Conservation (phyloP, 2,888 invertebrate genomes). For the Brachyopa scutellaris region DNA sequence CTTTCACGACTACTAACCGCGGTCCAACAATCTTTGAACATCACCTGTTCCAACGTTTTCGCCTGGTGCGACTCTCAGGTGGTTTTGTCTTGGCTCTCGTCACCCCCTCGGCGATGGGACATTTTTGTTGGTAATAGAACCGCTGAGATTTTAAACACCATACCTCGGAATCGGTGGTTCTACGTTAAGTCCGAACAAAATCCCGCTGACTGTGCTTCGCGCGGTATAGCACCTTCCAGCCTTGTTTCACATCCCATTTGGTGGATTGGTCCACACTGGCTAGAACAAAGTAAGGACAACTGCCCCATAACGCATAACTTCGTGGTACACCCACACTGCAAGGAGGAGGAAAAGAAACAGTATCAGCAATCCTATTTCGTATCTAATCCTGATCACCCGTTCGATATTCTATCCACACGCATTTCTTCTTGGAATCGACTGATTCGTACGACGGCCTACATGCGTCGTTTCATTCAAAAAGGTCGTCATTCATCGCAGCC, state of each 20-base stretch:
- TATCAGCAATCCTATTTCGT: background rate
- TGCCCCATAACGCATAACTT: background rate
- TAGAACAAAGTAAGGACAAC: background rate
- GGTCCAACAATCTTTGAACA: conserved; percentile 32
- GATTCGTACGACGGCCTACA: background rate
- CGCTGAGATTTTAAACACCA: conserved; percentile 49
- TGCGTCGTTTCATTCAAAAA: background rate
- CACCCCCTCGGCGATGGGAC: conserved; percentile 48
- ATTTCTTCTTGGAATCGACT: background rate
- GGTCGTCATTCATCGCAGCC: background rate
- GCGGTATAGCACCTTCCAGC: conserved; percentile 10
- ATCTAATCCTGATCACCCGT: background rate
- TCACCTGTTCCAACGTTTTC: conserved; percentile 27
- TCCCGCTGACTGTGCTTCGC: conserved; percentile 42
- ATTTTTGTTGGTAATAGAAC: background rate
- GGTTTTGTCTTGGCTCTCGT: conserved; percentile 74
- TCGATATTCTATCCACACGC: background rate
- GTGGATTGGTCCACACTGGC: conserved; percentile 1
- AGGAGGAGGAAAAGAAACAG: background rate
- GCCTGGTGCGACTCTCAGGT: conserved; percentile 75
- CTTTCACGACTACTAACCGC: background rate
- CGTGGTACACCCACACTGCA: background rate
- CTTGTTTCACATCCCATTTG: background rate
- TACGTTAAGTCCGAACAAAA: conserved; percentile 10
- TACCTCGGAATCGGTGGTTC: conserved; percentile 21